These are phyloP conservation scores for Nomada fucata DNA, from an alignment of 2,888 invertebrate species.

Conservation along the genomic window DNA sequence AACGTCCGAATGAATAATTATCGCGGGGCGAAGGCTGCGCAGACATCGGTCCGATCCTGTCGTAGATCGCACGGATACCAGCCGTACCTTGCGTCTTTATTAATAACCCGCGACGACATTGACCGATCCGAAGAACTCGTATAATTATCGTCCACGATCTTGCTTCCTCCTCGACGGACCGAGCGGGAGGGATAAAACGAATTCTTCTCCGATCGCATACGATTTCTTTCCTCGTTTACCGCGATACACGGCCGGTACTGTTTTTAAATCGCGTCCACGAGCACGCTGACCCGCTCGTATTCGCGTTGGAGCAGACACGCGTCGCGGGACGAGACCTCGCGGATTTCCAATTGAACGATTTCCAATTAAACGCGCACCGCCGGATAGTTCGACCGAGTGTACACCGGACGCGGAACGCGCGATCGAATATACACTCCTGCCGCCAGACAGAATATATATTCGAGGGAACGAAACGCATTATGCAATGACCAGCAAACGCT, in stretches of 20 bases:
- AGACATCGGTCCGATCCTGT: constrained; percentile 75
- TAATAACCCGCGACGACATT: constrained; percentile 81
- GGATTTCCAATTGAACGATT: too few relatives aligned
- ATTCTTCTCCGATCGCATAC: constrained; percentile 1
- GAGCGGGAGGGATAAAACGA: constrained; percentile 11
- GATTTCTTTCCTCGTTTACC: background rate
- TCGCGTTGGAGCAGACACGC: too few relatives aligned
- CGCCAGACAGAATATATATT: constrained; percentile 71
- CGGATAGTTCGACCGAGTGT: too few relatives aligned
- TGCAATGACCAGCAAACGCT: background rate
- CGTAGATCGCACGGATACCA: constrained; percentile 77
- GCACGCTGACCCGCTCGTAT: too few relatives aligned
- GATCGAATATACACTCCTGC: constrained; percentile 70
- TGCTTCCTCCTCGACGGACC: constrained; percentile 37
- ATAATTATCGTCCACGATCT: constrained; percentile 77
- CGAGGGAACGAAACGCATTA: constrained; percentile 1
- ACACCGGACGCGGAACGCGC: too few relatives aligned
- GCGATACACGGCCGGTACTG: too few relatives aligned
- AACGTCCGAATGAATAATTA: constrained; percentile 80
- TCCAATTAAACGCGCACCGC: too few relatives aligned
- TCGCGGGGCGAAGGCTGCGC: constrained; percentile 65
- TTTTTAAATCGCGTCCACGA: too few relatives aligned
- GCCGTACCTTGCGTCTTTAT: constrained; percentile 79
- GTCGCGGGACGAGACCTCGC: too few relatives aligned
- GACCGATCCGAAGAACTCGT: constrained; percentile 78